Evolutionary conservation across 2,888 invertebrate genomes (phyloP), one percentile per base, ranked within the genome.

Genomic region (Euclidia mi): DNA sequence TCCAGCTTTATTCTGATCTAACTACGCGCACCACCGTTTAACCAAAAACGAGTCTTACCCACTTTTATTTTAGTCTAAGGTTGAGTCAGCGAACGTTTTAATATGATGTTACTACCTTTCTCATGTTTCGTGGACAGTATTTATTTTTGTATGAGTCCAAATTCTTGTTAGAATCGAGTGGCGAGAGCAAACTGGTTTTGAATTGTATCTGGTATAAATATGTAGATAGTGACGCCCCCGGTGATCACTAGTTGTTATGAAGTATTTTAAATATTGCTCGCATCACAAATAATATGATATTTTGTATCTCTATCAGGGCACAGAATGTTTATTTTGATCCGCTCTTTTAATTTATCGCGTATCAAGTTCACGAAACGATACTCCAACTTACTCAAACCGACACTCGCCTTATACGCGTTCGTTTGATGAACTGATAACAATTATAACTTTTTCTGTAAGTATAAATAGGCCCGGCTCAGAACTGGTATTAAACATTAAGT

Each of bases 141-240:
- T 92, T 92, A 92, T 93, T 91, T 92, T 92, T 87, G 91, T 90
- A 88, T 84, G 89, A 88, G 89, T 87, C 90, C 79, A 89, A 92
- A 93, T 93, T 92, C 91, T 92, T 91, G 93, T 92, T 92, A 92
- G 92, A 92, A 88, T 82, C 87, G 80, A 84, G 85, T 86, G 88
- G 85, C 86, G 84, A 84, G 87, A 81, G 78, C 79, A 69, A 93
- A 93, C 92, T 79, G 92, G 92, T 93, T 94, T 85, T 69, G 81
- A 87, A 87, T 85, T 85, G 88, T 91, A 88, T 87, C 87, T 89
- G 84, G 84, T 88, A 88, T 90, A 88, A 87, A 89, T 89, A 91
- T 89, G 89, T 89, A 87, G 89, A 90, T 88, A 89, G 89, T 86
- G 75, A 91, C 92, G 91, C 91, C 89, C 86, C 81, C 85, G 80